Base-by-base conservation (phyloP, 2,888 invertebrate genomes). In the Hyposoter didymator region DNA sequence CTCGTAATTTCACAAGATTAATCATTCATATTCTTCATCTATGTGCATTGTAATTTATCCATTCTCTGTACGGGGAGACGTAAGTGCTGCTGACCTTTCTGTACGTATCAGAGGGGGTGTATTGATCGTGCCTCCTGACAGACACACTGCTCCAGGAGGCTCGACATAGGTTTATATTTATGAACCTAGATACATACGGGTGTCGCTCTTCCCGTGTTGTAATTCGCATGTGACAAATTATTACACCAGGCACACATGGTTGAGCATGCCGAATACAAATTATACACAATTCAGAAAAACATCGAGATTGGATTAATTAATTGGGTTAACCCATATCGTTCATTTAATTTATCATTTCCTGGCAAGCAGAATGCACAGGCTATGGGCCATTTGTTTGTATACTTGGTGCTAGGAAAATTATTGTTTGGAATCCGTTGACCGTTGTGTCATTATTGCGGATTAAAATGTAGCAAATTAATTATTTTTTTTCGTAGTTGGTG, bases 61-160 rank as follows among this genome's bases (percentile, higher is more conserved):
- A 52, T 73, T 62, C 55, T 67, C 47, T 78, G 32, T 78, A 75
- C 67, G n/a, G 19, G 70, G 80, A 78, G 74, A 81, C 75, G 76
- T 74, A 84, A 87, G 83, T 87, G 88, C 87, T 87, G 87, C 88
- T 88, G 88, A 88, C 88, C 88, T 88, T 88, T 87, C 83, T 79
- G 80, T 64, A 69, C 47, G 72, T 67, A 67, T 43, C 39, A 49
- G 22, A 76, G 78, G 59, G 75, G 66, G 69, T 72, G 84, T 88
- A 88, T 88, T 88, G 88, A 88, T 88, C 88, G 85, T 55, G 72
- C 72, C 82, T 85, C 82, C 55, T 76, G 19, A 47, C 59, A 49
- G 67, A 74, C 70, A 55, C 76, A 70, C 59, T 35, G 75, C 78
- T 85, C 82, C 76, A 49, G 76, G 75, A 78, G 75, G 75, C 82